phyloP scores from a whole-genome alignment of 2,888 invertebrate species.

The Drosophila mulleri region DNA sequence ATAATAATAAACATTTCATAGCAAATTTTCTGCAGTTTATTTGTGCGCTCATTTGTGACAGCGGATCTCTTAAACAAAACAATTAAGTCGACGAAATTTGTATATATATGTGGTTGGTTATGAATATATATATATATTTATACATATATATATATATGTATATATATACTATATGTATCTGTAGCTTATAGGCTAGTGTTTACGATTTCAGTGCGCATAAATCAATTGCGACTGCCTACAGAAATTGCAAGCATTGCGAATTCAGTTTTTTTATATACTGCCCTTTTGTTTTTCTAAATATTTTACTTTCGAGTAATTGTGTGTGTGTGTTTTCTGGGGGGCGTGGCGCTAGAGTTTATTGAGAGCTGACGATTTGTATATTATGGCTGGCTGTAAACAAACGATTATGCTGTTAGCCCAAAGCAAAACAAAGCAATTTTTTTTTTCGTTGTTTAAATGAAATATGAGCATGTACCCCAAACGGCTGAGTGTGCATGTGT shows the following conservation, averaged over 20 bases:
- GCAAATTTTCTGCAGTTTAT: slow-evolving; percentile 10
- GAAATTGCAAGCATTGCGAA: slow-evolving; percentile 36
- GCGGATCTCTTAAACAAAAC: slow-evolving; percentile 31
- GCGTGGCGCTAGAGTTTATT: slow-evolving; percentile 28
- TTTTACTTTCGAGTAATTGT: neutral
- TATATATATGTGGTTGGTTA: neutral
- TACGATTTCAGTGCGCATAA: slow-evolving; percentile 37
- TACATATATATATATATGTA: too few relatives aligned
- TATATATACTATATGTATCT: neutral
- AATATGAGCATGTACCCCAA: slow-evolving; percentile 32
- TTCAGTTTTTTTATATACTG: slow-evolving; percentile 6
- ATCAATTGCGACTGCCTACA: slow-evolving; percentile 29
- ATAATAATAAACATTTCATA: neutral
- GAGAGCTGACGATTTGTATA: slow-evolving; percentile 44
- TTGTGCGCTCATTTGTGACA: slow-evolving; percentile 31
- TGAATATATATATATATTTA: too few relatives aligned
- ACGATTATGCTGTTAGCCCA: slow-evolving; percentile 27
- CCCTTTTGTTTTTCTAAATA: neutral
- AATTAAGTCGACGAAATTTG: slow-evolving; percentile 9
- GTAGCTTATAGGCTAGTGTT: slow-evolving; percentile 26
- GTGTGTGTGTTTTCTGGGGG: too few relatives aligned
- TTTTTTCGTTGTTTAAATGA: slow-evolving; percentile 35
- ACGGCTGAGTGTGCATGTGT: neutral
- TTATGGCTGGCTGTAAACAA: slow-evolving; percentile 56
- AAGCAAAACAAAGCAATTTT: slow-evolving; percentile 11